A percentile compares a stretch with the other conserved stretches of the same genome.
Conservation (phyloP, 2,113 vertebrate genomes). For the Onychostruthus taczanowskii region DNA sequence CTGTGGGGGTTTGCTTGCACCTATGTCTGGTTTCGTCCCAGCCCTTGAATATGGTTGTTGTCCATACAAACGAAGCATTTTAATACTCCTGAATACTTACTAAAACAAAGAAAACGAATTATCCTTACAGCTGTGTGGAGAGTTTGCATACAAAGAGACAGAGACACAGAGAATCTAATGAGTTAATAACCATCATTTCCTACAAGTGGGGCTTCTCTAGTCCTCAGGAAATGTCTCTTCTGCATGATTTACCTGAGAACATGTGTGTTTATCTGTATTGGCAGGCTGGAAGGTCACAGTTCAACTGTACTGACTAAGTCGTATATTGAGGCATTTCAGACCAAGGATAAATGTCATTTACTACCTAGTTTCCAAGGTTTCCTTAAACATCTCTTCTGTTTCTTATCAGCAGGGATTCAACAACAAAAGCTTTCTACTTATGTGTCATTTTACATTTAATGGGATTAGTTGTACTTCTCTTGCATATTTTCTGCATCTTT, state of each 20-base stretch:
- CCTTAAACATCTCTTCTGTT: neutral
- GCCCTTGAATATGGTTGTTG: neutral
- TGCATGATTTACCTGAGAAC: constrained; percentile 18
- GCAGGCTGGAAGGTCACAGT: constrained; percentile 35
- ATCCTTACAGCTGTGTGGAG: neutral
- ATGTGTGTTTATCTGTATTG: neutral
- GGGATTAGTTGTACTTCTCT: neutral
- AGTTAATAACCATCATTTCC: constrained; percentile 42
- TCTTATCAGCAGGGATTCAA: constrained; percentile 3
- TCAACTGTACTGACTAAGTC: neutral
- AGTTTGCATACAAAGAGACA: neutral
- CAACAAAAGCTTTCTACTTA: neutral
- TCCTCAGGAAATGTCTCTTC: constrained; percentile 23
- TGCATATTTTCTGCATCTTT: neutral
- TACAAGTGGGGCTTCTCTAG: neutral
- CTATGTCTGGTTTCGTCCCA: neutral
- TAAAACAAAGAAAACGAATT: constrained; percentile 15
- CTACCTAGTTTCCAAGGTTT: neutral
- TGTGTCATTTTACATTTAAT: neutral
- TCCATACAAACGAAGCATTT: neutral
- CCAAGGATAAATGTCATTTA: constrained; percentile 21
- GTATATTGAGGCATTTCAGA: neutral
- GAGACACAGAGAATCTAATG: neutral
- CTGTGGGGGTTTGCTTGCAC: neutral
- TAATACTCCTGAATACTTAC: neutral